A percentile compares a stretch with the other conserved stretches of the same genome.
Evolutionary conservation across 92 coral and sea anemone genomes (phyloP).

Genomic region (Porites evermanni): DNA sequence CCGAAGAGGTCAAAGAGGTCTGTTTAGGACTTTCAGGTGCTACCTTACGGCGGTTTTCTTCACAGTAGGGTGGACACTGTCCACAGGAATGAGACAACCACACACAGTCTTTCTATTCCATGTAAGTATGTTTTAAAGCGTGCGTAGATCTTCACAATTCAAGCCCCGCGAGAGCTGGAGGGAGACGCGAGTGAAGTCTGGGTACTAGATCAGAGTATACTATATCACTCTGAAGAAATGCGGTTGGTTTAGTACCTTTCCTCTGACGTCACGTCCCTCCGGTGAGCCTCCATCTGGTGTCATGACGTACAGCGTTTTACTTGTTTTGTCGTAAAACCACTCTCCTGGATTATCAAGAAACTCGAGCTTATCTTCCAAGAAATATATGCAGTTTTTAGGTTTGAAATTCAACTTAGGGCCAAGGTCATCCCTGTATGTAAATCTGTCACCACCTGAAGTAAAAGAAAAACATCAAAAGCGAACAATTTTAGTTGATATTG

Average conservation of each 20-base stretch:
- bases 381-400: conserved; percentile 62
- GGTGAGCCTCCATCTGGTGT: conserved; percentile 59
- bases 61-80: no score
- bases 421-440: conserved; percentile 60
- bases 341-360: conserved; percentile 61
- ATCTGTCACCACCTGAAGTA: conserved; percentile 37
- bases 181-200: no score
- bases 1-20: no score
- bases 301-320: conserved; percentile 58
- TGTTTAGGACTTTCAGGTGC: no score
- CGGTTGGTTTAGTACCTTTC: conserved; percentile 10
- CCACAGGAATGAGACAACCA: no score
- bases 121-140: no score
- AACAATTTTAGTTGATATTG: neutral
- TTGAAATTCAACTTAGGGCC: conserved; percentile 49
- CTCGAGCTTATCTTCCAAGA: conserved; percentile 66
- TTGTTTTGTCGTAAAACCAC: conserved; percentile 61
- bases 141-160: no score
- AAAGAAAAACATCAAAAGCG: neutral
- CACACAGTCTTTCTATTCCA: no score
- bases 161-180: no score
- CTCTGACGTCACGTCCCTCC: conserved; percentile 20
- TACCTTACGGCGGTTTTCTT: no score
- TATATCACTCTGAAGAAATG: no score
- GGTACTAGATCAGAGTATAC: no score